phyloP scores from a whole-genome alignment of 2,113 vertebrate genomes.

The Gobio gobio region DNA sequence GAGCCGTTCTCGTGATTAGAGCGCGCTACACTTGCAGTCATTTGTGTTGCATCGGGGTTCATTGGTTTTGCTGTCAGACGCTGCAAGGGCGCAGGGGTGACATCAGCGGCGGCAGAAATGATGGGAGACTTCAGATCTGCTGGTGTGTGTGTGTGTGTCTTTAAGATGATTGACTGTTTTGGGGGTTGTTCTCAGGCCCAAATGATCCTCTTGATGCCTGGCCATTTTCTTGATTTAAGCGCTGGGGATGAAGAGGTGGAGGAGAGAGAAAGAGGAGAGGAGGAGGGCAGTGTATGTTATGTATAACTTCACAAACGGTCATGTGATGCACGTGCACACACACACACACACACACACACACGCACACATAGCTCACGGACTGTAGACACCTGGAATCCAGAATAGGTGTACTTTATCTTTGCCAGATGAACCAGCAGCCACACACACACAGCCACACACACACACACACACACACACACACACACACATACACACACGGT shows the following conservation, averaged over 20 bases:
- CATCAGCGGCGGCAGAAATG: slow-evolving; percentile 32
- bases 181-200: slow-evolving; percentile 73
- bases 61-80: slow-evolving; percentile 42
- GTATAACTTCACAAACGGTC: background rate
- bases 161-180: slow-evolving; percentile 58
- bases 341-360: background rate
- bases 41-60: slow-evolving; percentile 38
- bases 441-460: background rate
- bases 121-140: slow-evolving; percentile 52
- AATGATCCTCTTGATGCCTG: slow-evolving; percentile 79
- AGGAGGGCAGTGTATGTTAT: slow-evolving; percentile 12
- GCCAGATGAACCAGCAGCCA: background rate
- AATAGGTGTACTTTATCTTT: slow-evolving; percentile 23
- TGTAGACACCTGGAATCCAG: background rate
- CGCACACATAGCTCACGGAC: background rate
- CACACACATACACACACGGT: background rate
- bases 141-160: slow-evolving; percentile 36
- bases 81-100: slow-evolving; percentile 47
- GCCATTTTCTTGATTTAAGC: slow-evolving; percentile 79
- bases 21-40: background rate
- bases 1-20: slow-evolving; percentile 45
- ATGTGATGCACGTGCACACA: background rate
- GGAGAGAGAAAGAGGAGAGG: slow-evolving; percentile 29
- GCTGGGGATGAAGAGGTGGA: slow-evolving; percentile 62
- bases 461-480: background rate